Evolutionary conservation across 2,113 vertebrate species (phyloP), one percentile per base, ranked within the genome.

Genomic region (Tinamus guttatus): DNA sequence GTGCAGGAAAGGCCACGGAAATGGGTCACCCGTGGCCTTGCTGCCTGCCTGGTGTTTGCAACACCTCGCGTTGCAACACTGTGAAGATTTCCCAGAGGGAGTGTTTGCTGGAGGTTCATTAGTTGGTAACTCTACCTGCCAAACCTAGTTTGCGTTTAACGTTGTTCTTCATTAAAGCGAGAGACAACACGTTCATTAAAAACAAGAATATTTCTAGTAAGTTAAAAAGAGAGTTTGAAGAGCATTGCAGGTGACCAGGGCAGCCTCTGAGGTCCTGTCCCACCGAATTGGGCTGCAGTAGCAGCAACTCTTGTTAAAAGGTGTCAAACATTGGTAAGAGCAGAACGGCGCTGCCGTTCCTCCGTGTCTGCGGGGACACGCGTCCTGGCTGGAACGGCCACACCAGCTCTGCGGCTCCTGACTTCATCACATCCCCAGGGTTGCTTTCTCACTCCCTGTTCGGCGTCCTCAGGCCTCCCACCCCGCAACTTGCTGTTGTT

Each of bases 121-220:
- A 89, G 40, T 63, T 81, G 59, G 65, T 90, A 95, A 84, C 62
- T 73, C 41, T 80, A 85, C 54, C 62, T 90, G 67, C 79, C 85
- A 83, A 94, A 83, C 41, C 27, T 32, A 81, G 27, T 76, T 70
- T 56, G 20, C 40, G 43, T 86, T 92, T 86, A 81, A 62, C 47
- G 51, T 73, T 54, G n/a, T 43, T 96, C 30, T 73, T 92, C 70
- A 43, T 86, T 94, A 84, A 92, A 85, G 24, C 32, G 69, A 71
- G 54, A 87, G 45, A 77, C 17, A 32, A 22, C 32, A 43, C 56
- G 22, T 75, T 93, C 10, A 76, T 79, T 92, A 76, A 86, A 73
- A 84, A 76, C 56, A 83, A 63, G 32, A 88, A 58, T 68, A 38
- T 85, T 95, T 77, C 36, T 88, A 90, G 56, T 81, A 56, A 86